Evolutionary conservation across 2,113 vertebrate species (phyloP), one percentile per base, ranked within the genome.

Genomic region (Puntigrus tetrazona): DNA sequence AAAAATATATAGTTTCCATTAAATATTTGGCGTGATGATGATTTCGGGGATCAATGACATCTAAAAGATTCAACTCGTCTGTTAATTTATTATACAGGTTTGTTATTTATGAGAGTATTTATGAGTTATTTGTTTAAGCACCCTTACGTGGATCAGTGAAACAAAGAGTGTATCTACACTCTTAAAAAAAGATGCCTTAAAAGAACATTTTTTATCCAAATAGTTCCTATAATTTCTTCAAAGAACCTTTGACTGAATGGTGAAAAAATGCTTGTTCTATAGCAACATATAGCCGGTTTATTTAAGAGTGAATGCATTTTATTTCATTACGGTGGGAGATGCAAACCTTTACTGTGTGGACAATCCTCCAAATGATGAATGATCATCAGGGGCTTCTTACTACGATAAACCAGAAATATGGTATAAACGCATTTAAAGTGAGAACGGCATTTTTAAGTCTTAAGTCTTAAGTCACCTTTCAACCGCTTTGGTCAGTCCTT

Each of bases 321-420:
- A 55, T 29, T 76, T 55, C 0, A 20, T 76, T n/a, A n/a, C 27
- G 7, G 27, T 13, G 13, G 50, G 63, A 50, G 2, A 4, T 57
- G 72, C 81, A 18, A 95, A 97, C 96, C 95, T 97, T 96, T 91
- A 89, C 95, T 93, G 81, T 95, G 91, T n/a, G 93, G 94, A 86
- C 96, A 97, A 0, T 95, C 90, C 2, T 95, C 94, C 85, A 92
- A 88, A 88, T 97, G 96, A 91, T 96, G 95, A 91, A 97, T 97
- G 84, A 94, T 87, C 93, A 98, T 98, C 90, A 97, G 63, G 3
- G 97, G 96, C 87, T 96, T 97, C 67, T 95, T 92, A 88, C 96
- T 98, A 88, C 50, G 77, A 52, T 78, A 87, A 82, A 22, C 79
- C 86, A 87, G 88, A 29, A 41, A 3, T 38, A 61, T 61, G 14